Evolutionary conservation across 1,140 invertebrate genomes (phyloP), one percentile per base, ranked within the genome.

Genomic region (Spodoptera litura): DNA sequence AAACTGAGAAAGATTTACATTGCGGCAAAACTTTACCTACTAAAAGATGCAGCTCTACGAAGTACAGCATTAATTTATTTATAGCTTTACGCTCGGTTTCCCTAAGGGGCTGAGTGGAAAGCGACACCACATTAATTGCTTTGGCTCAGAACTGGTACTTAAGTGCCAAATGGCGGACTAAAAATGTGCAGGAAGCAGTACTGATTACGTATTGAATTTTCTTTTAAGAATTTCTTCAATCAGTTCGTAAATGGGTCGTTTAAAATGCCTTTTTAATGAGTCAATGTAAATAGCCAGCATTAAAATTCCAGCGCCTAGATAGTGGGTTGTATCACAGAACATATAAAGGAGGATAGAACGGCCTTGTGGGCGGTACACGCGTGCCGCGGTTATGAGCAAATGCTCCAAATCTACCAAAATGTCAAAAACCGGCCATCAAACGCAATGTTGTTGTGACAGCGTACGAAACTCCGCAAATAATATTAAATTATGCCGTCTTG

Each of bases 61-160:
- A 52, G 49, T 27, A 66, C 20, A 20, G 20, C 62, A 66, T 66
- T 66, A 66, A 66, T 31, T 70, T 52, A 70, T 52, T 70, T 52
- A 70, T 70, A 70, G 27, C 49, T 70, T 70, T 70, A 70, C 49
- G 64, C 64, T 52, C 25, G 20, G 64, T 52, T 52, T 68, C 64
- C 49, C 61, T 49, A 38, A 49, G 61, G 61, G 61, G 35, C 56
- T 68, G 20, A 68, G 15, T 68, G 44, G 64, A 68, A 64, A 64
- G 38, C 61, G 62, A 66, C 62, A 66, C 62, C 38, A 66, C 62
- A 66, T 66, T 66, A 66, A 66, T 66, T 66, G 62, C 62, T 20
- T 66, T 66, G 62, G 38, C 62, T 15, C 62, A 66, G 49, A 66
- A 66, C 38, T 66, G 62, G 62, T 66, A 66, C 62, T 66, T 66